phyloP scores from a whole-genome alignment of 2,113 vertebrate species.

The Nyctibius bracteatus region DNA sequence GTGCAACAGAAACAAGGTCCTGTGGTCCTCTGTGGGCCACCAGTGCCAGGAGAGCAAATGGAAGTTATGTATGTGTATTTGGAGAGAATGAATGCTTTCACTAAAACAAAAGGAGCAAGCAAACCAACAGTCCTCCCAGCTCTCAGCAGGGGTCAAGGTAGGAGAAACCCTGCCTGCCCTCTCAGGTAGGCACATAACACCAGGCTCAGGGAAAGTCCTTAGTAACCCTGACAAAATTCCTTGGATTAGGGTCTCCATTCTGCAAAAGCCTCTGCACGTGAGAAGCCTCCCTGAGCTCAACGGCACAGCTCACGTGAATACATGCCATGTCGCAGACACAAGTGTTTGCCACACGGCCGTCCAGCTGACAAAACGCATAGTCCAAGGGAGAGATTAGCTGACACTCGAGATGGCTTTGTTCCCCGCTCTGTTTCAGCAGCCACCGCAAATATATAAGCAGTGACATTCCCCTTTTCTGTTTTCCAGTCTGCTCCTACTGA shows the following conservation, averaged over 20 bases:
- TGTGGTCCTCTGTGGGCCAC: not conserved
- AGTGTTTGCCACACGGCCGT: not conserved
- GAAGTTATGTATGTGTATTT: not conserved
- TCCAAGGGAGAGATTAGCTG: not conserved
- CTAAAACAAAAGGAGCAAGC: not conserved
- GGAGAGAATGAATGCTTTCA: not conserved
- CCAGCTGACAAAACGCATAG: fast-evolving
- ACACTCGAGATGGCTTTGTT: not conserved
- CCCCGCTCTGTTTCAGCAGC: not conserved
- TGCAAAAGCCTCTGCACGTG: not conserved
- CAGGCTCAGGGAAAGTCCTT: not conserved
- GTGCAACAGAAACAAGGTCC: not conserved
- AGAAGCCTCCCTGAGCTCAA: not conserved
- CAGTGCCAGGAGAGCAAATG: not conserved
- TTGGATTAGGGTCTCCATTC: not conserved
- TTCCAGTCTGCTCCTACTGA: not conserved
- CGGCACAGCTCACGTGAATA: not conserved
- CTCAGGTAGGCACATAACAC: not conserved
- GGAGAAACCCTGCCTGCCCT: not conserved
- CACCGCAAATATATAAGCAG: not conserved
- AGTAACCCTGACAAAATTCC: not conserved
- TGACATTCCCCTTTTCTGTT: not conserved
- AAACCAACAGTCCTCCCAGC: not conserved
- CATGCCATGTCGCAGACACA: not conserved
- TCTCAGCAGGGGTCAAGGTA: not conserved